Base-by-base conservation (phyloP, 2,113 vertebrate species). In the Tricholaema leucomelas region DNA sequence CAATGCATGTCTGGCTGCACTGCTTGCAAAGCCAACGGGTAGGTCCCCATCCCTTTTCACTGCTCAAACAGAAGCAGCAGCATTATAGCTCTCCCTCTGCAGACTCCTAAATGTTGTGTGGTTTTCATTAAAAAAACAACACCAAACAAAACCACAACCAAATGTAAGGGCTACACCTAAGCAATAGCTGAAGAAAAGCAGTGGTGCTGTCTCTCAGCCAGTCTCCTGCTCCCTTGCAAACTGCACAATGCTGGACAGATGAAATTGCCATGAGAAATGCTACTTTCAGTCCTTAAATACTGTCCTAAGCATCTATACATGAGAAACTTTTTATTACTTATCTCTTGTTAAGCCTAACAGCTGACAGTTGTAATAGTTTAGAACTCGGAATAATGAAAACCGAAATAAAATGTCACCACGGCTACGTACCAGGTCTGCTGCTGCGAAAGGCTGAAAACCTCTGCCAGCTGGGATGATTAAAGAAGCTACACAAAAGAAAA, bases 401-500 rank as follows among this genome's bases (percentile, higher is more conserved):
- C 5, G n/a, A 88, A 87, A 64, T 56, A 87, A 66, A 60, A 66
- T 4, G 36, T 31, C 48, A n/a, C 60, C 81, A 54, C n/a, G 93
- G 33, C 42, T 91, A 98, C 98, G 66, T 98, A 98, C 98, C 97
- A 96, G 91, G 93, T 98, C 98, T 80, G 97, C 86, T 60, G 96
- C 21, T 7, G 96, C 90, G 87, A 98, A 98, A 88, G 92, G 97
- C 63, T 95, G 97, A 86, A 98, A 94, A 91, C 95, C 97, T 96
- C 98, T 98, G 78, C 95, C 97, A 71, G 98, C 31, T 50, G 98
- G 98, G 77, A 98, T 97, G 61, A 98, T 96, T 87, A 98, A 96
- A 58, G 98, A 97, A 55, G 96, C 97, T 97, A 85, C 20, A 31
- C 28, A 65, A 44, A 66, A 20, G 88, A 69, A 38, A 44, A 46